Evolutionary conservation across 2,113 vertebrate genomes (phyloP).

Genomic region (Cinclus mexicanus): DNA sequence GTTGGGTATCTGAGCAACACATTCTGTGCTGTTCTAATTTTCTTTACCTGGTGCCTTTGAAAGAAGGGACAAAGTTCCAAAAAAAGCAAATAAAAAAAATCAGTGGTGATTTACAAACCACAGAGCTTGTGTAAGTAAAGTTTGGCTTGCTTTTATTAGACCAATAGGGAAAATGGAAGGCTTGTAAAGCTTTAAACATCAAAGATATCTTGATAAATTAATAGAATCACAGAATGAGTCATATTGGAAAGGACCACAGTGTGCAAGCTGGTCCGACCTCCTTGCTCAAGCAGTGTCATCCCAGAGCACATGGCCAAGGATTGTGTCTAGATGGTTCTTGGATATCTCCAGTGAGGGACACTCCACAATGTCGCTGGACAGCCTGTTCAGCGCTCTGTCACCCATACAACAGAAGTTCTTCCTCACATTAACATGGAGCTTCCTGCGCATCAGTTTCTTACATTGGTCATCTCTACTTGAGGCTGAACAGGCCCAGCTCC

Average conservation of each 20-base stretch:
- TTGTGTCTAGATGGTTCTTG: background rate
- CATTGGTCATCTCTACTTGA: background rate
- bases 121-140: background rate
- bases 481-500: background rate
- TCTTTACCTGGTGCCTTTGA: background rate
- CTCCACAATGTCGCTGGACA: background rate
- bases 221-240: background rate
- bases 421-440: background rate
- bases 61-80: background rate
- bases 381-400: accelerated
- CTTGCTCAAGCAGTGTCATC: background rate
- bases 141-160: background rate
- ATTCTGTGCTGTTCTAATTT: background rate
- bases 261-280: background rate
- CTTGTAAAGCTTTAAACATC: slow-evolving; percentile 12
- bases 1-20: background rate
- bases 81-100: background rate
- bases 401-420: accelerated
- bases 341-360: background rate
- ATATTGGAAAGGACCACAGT: background rate
- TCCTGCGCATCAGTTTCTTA: background rate
- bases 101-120: background rate
- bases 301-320: background rate
- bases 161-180: background rate
- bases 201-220: background rate